Percentiles rank a stretch among this genome's conserved stretches.
Conservation (phyloP, 2,888 invertebrate species). For the Axea sp. region DNA sequence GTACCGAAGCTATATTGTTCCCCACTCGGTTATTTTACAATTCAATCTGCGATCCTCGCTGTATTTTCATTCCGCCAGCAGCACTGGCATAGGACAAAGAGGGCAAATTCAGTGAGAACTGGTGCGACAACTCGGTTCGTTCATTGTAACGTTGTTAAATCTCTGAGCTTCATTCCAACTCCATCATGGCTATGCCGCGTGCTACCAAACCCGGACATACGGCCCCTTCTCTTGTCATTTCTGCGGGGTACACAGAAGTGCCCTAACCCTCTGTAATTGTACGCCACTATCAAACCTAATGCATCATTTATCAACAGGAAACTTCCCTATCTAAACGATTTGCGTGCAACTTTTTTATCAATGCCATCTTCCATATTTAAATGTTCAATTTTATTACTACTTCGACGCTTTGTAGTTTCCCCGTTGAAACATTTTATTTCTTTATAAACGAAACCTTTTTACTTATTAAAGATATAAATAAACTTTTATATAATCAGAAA, state of each 20-base stretch:
- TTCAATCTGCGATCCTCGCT: constrained; percentile 75
- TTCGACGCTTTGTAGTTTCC: not conserved
- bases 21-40: constrained; percentile 77
- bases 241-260: constrained; percentile 48
- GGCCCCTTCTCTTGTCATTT: constrained; percentile 45
- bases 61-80: constrained; percentile 60
- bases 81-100: constrained; percentile 62
- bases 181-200: constrained; percentile 71
- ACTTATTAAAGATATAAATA: too few relatives aligned
- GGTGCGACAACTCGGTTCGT: constrained; percentile 67
- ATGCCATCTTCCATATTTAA: constrained; percentile 37
- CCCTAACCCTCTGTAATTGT: constrained; percentile 70
- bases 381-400: constrained; percentile 15
- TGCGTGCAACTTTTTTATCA: constrained; percentile 44
- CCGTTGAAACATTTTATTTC: too few relatives aligned
- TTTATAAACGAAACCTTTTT: too few relatives aligned
- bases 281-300: constrained; percentile 65
- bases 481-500: too few relatives aligned
- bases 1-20: constrained; percentile 75
- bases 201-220: constrained; percentile 53
- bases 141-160: constrained; percentile 77
- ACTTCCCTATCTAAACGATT: constrained; percentile 47
- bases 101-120: constrained; percentile 62
- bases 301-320: constrained; percentile 67
- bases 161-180: constrained; percentile 69